phyloP scores from a whole-genome alignment of 2,113 vertebrate species.

The Cygnus atratus region DNA sequence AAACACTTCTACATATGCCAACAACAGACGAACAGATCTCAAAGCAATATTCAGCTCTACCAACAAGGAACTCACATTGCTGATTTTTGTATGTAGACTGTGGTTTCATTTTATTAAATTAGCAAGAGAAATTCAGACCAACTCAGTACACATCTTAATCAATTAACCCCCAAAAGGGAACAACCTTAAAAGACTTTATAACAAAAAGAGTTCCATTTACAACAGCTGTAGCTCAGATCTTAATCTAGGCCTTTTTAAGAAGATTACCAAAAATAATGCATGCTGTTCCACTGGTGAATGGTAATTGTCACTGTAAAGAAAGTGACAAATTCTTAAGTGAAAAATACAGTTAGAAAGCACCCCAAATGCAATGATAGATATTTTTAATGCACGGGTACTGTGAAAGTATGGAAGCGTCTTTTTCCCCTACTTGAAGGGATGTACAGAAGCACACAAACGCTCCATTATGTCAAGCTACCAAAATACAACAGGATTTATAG shows the following conservation, averaged over 20 bases:
- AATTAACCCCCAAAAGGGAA: not conserved
- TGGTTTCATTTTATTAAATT: not conserved
- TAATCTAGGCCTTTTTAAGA: conserved; percentile 12
- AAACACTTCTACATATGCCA: not conserved
- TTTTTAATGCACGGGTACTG: not conserved
- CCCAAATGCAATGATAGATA: not conserved
- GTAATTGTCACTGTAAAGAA: not conserved
- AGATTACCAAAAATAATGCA: not conserved
- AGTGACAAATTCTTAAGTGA: not conserved
- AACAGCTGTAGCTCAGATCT: conserved; percentile 14
- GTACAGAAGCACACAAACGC: not conserved
- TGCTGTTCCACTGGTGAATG: not conserved
- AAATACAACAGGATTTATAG: not conserved
- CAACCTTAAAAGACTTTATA: not conserved
- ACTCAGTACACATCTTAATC: not conserved
- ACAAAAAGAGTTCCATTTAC: not conserved
- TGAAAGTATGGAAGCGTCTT: not conserved
- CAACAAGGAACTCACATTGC: not conserved
- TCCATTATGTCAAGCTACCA: not conserved
- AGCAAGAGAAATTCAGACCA: not conserved
- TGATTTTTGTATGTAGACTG: not conserved
- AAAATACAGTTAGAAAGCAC: not conserved
- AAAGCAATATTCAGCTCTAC: not conserved
- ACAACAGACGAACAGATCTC: not conserved
- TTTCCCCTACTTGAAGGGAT: not conserved